Conservation (phyloP, 2,113 vertebrate species). For the Herpetotheres cachinnans region DNA sequence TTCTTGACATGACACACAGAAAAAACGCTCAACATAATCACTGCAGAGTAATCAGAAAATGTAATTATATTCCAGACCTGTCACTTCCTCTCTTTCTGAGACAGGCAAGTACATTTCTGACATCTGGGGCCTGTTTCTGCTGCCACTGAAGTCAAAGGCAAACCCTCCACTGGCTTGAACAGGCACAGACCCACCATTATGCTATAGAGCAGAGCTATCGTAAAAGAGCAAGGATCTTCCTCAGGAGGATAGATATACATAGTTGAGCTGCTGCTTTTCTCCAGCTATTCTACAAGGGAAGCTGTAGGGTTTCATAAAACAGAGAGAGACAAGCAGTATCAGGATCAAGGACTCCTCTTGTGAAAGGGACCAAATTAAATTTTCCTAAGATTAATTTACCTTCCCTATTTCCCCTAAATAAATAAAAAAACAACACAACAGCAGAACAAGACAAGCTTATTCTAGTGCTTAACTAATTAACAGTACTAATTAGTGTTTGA, state of each 20-base stretch:
- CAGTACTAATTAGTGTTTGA: constrained; percentile 53
- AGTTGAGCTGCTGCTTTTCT: neutral
- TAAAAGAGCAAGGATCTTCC: neutral
- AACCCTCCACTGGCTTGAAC: neutral
- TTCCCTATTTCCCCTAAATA: neutral
- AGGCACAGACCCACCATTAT: neutral
- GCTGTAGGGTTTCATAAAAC: neutral
- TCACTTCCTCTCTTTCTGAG: neutral
- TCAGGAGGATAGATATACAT: rapidly evolving
- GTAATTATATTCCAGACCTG: neutral
- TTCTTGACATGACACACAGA: neutral
- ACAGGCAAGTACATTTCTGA: neutral
- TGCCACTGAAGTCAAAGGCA: neutral
- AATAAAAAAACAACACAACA: constrained; percentile 19
- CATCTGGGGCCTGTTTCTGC: neutral
- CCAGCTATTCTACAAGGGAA: neutral
- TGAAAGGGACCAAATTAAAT: neutral
- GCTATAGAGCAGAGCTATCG: neutral
- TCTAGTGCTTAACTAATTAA: constrained; percentile 59
- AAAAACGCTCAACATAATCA: neutral
- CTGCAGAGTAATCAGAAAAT: neutral
- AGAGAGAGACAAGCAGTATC: neutral
- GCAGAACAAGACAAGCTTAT: constrained; percentile 1
- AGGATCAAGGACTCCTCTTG: neutral
- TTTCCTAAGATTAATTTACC: constrained; percentile 1